These are phyloP conservation scores for Ictidomys tridecemlineatus DNA, from an alignment of 2,113 vertebrate species.

Conservation along the genomic window DNA sequence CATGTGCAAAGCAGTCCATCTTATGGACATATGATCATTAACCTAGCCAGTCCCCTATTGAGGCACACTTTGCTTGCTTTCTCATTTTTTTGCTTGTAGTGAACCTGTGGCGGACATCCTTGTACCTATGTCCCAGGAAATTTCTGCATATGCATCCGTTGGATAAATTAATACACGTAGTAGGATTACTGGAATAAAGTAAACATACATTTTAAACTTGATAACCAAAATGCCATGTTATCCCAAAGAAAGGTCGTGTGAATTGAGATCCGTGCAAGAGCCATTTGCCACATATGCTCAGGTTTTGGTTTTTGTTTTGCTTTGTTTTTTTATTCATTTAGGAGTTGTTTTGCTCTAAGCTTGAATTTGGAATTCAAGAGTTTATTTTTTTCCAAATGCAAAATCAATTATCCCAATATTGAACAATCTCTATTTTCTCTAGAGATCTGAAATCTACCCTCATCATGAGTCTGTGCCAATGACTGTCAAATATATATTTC, in stretches of 20 bases:
- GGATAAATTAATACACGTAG: slow-evolving; percentile 23
- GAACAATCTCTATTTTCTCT: background rate
- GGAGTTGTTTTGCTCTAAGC: slow-evolving; percentile 19
- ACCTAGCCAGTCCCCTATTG: background rate
- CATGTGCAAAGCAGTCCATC: background rate
- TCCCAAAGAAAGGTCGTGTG: background rate
- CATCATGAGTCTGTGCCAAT: background rate
- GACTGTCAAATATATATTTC: background rate
- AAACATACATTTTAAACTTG: background rate
- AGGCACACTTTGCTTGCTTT: background rate
- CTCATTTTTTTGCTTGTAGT: background rate
- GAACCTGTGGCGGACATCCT: background rate
- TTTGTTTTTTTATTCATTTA: background rate
- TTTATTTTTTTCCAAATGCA: background rate
- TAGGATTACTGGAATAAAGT: background rate
- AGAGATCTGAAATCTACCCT: background rate
- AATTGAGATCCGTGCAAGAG: background rate
- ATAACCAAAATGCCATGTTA: background rate
- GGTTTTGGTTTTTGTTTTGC: background rate
- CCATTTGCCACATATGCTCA: background rate
- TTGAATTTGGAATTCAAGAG: background rate
- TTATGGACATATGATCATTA: background rate
- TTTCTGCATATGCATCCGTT: background rate
- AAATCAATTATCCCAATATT: background rate
- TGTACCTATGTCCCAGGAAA: background rate